Evolutionary conservation across 2,113 vertebrate genomes (phyloP).

Genomic region (Sialia sialis): DNA sequence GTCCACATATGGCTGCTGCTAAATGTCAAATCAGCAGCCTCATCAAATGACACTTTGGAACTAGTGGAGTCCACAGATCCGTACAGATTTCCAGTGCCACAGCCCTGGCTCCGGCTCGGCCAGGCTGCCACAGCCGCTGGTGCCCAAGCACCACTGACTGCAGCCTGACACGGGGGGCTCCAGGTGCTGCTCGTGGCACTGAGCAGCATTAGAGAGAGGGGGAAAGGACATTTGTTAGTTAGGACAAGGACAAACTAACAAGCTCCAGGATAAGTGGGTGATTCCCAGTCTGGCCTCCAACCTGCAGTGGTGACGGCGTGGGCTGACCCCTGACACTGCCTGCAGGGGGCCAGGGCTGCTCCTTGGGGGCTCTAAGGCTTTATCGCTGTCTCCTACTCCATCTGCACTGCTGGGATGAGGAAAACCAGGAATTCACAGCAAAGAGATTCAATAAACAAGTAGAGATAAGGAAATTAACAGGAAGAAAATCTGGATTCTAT

Average conservation of each 20-base stretch:
- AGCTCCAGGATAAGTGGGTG: neutral
- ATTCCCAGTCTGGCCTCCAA: conserved; percentile 21
- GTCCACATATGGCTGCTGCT: conserved; percentile 73
- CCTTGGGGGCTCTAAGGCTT: neutral
- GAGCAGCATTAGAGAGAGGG: neutral
- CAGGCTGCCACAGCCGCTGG: neutral
- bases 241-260: conserved; percentile 40
- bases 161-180: conserved; percentile 6
- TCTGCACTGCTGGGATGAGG: neutral
- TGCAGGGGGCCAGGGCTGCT: neutral
- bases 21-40: conserved; percentile 78
- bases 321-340: neutral
- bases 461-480: neutral
- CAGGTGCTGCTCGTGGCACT: neutral
- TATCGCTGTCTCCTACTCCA: neutral
- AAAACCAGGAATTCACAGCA: neutral
- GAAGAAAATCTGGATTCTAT: neutral
- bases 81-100: conserved; percentile 63
- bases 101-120: neutral
- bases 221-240: conserved; percentile 38
- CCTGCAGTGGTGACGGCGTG: neutral
- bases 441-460: neutral
- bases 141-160: neutral
- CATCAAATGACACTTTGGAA: conserved; percentile 74
- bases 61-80: conserved; percentile 81